Conservation (phyloP, 2,113 vertebrate genomes). For the Terrapene triunguis region DNA sequence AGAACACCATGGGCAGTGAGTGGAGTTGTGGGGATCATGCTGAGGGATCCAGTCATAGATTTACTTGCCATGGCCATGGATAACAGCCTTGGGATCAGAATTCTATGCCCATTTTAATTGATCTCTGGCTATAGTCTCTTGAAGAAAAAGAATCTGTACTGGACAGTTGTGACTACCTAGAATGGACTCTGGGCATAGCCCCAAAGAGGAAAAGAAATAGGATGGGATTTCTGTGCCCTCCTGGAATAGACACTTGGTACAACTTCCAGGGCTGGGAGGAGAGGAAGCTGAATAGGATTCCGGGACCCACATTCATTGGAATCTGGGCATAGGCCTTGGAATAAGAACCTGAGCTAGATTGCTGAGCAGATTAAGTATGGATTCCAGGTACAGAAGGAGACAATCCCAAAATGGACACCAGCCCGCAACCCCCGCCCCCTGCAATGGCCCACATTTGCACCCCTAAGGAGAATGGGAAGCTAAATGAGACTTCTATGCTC, state of each 20-base stretch:
- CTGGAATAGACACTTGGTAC: not conserved
- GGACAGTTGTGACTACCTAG: not conserved
- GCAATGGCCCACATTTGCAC: not conserved
- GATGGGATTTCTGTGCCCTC: not conserved
- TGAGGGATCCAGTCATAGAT: not conserved
- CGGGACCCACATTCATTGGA: not conserved
- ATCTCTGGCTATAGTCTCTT: not conserved
- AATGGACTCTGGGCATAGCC: not conserved
- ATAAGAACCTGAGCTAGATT: not conserved
- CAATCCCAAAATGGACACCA: not conserved
- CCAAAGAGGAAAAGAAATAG: not conserved
- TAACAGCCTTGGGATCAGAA: not conserved
- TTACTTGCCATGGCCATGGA: not conserved
- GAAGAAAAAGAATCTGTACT: not conserved
- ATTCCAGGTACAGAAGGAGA: not conserved
- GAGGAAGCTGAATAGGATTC: not conserved
- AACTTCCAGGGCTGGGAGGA: not conserved
- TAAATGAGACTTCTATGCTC: not conserved
- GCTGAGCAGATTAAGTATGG: not conserved
- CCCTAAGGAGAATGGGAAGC: rapidly evolving
- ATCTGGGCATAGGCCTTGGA: not conserved
- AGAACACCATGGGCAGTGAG: not conserved
- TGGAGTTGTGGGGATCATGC: not conserved
- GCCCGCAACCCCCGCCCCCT: rapidly evolving
- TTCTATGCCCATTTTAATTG: not conserved